Base-by-base conservation (phyloP, 2,888 invertebrate species). In the Phyto melanocephala region DNA sequence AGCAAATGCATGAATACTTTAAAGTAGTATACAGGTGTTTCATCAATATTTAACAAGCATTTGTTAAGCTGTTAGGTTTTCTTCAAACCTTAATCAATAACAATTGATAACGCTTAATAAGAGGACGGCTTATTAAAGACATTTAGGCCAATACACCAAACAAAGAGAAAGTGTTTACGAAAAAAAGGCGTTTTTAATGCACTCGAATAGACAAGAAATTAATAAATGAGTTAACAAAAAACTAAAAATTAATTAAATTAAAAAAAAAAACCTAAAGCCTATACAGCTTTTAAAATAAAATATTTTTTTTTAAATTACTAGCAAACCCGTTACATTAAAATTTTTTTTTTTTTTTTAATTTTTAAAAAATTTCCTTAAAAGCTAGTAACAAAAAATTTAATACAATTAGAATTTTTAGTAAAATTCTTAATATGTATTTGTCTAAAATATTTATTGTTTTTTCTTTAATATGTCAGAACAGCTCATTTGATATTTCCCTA, bases 101-200 rank as follows among this genome's bases (percentile, higher is more conserved):
- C 24, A 56, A 47, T 56, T 56, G 45, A 65, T 65, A 13, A 40
- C 37, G 13, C 35, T 40, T 13, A 10, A 17, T 56, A 56, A 56
- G 33, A 15, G 37, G 50, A 50, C 68, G n/a, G 37, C 4, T 5
- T 22, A 24, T 60, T 24, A 35, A 35, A 71, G 58, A 33, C 47
- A 47, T 58, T 24, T 15, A 40, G 15, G 6, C 54, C 17, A 42
- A 52, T 15, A 3, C 62, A 62, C 24, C 8, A 15, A 4, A 22
- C 52, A 24, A 56, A 60, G 75, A 75, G 80, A 80, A 80, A 80
- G 80, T 80, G 80, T 63, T 80, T 54, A 70, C 52, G 28, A 6
- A 28, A 68, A 63, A 50, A 20, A 68, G 35, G 33, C 20, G 42
- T 10, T 60, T 62, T 47, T 5, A 17, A 40, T n/a, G 22, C 33